Conservation (phyloP, 2,113 vertebrate genomes). For the Poecilia latipinna region DNA sequence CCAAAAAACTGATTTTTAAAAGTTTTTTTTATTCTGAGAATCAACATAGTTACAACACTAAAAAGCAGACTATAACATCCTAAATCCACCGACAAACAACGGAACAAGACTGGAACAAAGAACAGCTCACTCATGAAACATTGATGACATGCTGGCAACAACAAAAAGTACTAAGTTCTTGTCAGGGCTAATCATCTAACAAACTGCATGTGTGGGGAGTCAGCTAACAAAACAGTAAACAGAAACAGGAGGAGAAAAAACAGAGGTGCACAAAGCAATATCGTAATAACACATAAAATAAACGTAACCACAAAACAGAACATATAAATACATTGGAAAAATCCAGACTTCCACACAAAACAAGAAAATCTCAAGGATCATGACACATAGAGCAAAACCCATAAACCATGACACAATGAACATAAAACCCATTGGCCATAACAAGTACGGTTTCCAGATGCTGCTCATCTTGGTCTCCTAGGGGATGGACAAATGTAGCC, state of each 20-base stretch:
- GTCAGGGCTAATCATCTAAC: neutral
- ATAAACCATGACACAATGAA: neutral
- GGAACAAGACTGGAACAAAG: neutral
- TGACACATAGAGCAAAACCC: neutral
- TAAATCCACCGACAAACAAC: neutral
- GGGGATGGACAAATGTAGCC: no score
- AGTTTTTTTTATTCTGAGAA: neutral
- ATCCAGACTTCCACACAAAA: neutral
- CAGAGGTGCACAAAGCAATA: neutral
- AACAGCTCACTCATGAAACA: neutral
- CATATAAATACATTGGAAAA: neutral
- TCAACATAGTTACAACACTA: neutral
- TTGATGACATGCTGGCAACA: constrained; percentile 1
- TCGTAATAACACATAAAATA: neutral
- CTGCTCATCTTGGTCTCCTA: neutral
- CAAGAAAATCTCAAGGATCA: neutral
- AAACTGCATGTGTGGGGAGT: neutral
- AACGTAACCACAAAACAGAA: neutral
- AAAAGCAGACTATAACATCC: no score
- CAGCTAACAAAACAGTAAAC: neutral
- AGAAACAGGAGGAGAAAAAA: neutral
- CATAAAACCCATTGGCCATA: neutral
- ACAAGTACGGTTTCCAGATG: neutral
- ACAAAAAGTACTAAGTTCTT: neutral
- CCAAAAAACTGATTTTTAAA: neutral